Evolutionary conservation across 2,113 vertebrate species (phyloP), one percentile per base, ranked within the genome.

Genomic region (Elephantulus edwardii): DNA sequence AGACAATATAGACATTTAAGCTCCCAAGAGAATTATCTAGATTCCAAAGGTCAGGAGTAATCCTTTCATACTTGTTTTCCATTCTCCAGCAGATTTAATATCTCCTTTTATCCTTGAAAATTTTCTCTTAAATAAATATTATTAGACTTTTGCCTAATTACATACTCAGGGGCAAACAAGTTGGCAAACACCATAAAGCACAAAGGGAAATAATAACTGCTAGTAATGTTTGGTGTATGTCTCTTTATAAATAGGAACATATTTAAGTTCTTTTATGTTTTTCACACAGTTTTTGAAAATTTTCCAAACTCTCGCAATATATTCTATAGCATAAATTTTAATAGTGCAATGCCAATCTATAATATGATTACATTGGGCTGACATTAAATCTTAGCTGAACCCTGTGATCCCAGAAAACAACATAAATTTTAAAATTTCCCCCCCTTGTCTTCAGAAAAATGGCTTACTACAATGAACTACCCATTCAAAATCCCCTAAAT

Each of bases 81-180:
- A 26, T 42, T 76, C 38, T 58, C 66, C 1, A 72, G 2, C 64
- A 46, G 52, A 30, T 44, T 52, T 35, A 72, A 44, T 54, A 77
- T 88, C 86, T 90, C 52, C 50, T 88, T 38, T 48, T 42, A 7
- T 66, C 11, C n/a, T 87, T 80, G 30, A 62, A 40, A 86, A 71
- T 56, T 71, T 12, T 85, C 90, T 17, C 46, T 87, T 90, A 17
- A 66, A 38, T 60, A 83, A 90, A 76, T 78, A 74, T 38, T 19
- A 42, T n/a, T 38, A n/a, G 4, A 88, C 3, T 60, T 78, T 50
- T 70, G 11, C 8, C 33, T 90, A 72, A 81, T 86, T 88, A 42
- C 24, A 84, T 30, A 81, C 24, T 42, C 44, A 89, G 10, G n/a
- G 3, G 24, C 2, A 79, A 14, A 91, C 48, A 77, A 76, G 0